Evolutionary conservation across 2,888 invertebrate genomes (phyloP).

Genomic region (Callyntrura sp.): DNA sequence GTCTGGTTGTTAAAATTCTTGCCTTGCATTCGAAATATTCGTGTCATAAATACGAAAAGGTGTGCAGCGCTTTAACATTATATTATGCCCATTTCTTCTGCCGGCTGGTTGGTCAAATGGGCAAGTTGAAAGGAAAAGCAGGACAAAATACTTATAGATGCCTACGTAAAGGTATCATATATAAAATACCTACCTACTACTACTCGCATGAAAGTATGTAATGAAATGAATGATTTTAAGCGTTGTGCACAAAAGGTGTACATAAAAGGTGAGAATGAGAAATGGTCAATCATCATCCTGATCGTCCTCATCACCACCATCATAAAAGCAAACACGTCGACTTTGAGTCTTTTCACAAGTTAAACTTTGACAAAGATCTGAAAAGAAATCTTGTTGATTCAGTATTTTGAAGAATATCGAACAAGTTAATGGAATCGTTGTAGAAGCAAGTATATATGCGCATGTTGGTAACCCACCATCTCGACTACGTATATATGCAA

Average conservation of each 20-base stretch:
- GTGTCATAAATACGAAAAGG: slow-evolving; percentile 1
- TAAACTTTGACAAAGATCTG: slow-evolving; percentile 38
- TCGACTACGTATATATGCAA: too few species aligned
- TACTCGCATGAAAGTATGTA: slow-evolving; percentile 21
- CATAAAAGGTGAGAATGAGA: slow-evolving; percentile 26
- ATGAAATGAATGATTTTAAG: slow-evolving; percentile 18
- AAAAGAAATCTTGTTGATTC: slow-evolving; percentile 37
- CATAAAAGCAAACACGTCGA: slow-evolving; percentile 19
- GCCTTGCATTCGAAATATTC: slow-evolving; percentile 25
- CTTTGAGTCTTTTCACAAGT: background rate
- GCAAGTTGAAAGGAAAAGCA: slow-evolving; percentile 27
- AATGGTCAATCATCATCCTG: slow-evolving; percentile 45
- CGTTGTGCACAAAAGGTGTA: slow-evolving; percentile 9
- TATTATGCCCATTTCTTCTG: too few species aligned
- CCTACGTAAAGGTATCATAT: background rate
- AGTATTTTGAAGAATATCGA: background rate
- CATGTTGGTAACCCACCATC: background rate
- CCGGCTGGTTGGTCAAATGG: slow-evolving; percentile 48
- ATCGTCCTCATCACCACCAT: background rate
- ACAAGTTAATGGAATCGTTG: background rate
- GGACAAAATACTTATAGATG: too few species aligned
- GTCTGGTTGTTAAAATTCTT: slow-evolving; percentile 66
- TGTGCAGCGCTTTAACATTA: background rate
- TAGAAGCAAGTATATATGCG: too few species aligned
- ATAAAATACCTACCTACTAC: slow-evolving; percentile 4